phyloP scores from a whole-genome alignment of 2,888 invertebrate species.

The Meganola albula region DNA sequence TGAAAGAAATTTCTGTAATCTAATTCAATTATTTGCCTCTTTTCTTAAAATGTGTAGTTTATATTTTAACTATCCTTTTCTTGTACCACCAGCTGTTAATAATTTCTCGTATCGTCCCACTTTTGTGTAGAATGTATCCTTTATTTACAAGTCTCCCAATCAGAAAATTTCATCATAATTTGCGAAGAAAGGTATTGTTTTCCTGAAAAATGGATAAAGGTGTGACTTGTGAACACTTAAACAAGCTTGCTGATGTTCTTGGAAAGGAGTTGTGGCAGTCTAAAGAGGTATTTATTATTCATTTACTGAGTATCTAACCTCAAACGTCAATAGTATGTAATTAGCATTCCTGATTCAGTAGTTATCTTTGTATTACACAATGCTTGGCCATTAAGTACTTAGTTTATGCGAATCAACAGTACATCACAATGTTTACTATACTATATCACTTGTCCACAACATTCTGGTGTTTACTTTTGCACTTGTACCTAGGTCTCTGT shows the following conservation, averaged over 20 bases:
- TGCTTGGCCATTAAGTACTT: too few species aligned
- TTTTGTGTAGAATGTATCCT: constrained; percentile 50
- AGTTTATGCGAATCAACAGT: too few species aligned
- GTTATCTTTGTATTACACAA: constrained; percentile 63
- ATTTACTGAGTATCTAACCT: constrained; percentile 52
- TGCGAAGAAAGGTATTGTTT: constrained; percentile 41
- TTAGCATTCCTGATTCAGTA: constrained; percentile 49
- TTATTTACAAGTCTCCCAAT: constrained; percentile 55
- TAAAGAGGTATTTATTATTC: constrained; percentile 53
- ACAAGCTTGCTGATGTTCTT: constrained; percentile 57
- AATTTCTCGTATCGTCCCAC: constrained; percentile 30
- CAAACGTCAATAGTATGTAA: constrained; percentile 47
- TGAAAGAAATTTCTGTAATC: constrained; percentile 68
- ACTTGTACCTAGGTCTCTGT: too few species aligned
- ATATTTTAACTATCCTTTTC: constrained; percentile 31
- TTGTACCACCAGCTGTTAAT: constrained; percentile 30
- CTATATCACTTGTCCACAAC: too few species aligned
- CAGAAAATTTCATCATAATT: constrained; percentile 46
- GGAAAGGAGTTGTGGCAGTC: constrained; percentile 65
- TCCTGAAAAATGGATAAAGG: constrained; percentile 64
- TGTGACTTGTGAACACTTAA: constrained; percentile 70
- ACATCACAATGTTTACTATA: too few species aligned
- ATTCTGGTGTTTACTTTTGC: too few species aligned
- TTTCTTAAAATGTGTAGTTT: constrained; percentile 53
- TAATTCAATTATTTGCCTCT: constrained; percentile 60